Evolutionary conservation across 2,888 invertebrate genomes (phyloP), one percentile per base, ranked within the genome.

Genomic region (Ochropacha duplaris): DNA sequence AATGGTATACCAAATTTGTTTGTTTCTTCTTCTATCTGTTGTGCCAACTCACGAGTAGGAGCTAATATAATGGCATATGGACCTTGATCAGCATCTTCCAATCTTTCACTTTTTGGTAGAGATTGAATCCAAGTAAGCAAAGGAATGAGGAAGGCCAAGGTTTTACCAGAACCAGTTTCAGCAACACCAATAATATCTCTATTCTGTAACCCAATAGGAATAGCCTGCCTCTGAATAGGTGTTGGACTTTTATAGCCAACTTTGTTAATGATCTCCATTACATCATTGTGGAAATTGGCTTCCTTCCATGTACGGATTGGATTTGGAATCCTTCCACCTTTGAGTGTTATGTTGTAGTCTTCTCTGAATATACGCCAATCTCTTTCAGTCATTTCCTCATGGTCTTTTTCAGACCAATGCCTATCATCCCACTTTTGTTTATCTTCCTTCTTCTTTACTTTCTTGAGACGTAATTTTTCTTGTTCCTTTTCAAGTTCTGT

Each of bases 281-380:
- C 95, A 82, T 99, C 98, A 69, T 95, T 94, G 31, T 97, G 97
- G 71, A 99, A 96, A 16, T 95, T 95, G 4, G 97, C 98, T 91
- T 99, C 99, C 65, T 96, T 96, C 99, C 99, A 99, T 62, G 94
- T 95, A 36, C 99, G 94, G 59, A 99, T 95, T 0, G 99, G 99
- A 90, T 98, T 98, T 0, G 99, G 99, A 72, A 99, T 98, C 80
- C 94, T 96, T 0, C 99, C 99, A 66, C 99, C 99, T 89, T 99
- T 99, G 62, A 99, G 97, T 3, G 98, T 97, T 56, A 99, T 99
- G 82, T 98, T 99, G 86, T 99, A 99, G 90, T 99, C 99, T 88
- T 99, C 99, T 66, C 99, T 95, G 86, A 99, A 99, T 76, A 99
- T 99, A 86, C 99, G 95, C 99, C 99, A 99, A 93, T 99, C 99